phyloP scores from a whole-genome alignment of 2,797 vertebrate species.

The Pseudochirops corinnae region DNA sequence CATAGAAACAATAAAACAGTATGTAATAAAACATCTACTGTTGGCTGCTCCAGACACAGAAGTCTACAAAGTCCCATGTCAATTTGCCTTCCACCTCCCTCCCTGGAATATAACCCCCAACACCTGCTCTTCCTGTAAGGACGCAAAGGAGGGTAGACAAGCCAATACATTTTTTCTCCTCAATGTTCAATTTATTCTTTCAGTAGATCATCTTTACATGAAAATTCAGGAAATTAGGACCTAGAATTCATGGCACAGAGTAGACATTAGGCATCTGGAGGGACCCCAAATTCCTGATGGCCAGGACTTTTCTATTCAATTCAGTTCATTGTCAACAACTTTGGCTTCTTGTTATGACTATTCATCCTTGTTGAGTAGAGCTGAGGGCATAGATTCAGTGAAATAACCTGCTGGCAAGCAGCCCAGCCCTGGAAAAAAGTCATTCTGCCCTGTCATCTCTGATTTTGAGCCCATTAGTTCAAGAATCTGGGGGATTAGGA shows the following conservation, averaged over 20 bases:
- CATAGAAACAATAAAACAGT: not conserved
- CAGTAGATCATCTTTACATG: not conserved
- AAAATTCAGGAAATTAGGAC: not conserved
- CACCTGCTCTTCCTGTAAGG: not conserved
- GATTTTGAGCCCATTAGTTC: not conserved
- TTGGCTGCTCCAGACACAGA: not conserved
- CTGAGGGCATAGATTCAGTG: not conserved
- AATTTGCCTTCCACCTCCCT: not conserved
- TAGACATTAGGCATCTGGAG: not conserved
- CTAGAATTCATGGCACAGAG: not conserved
- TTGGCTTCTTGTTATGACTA: not conserved
- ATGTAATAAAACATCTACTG: not conserved
- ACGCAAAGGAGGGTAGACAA: not conserved
- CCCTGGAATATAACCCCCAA: not conserved
- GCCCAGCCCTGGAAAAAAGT: not conserved
- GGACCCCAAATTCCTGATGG: not conserved
- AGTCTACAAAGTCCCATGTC: not conserved
- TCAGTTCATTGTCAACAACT: not conserved
- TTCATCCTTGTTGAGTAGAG: not conserved
- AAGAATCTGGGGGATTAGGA: not conserved
- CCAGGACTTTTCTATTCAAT: not conserved
- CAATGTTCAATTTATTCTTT: not conserved
- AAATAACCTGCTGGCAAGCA: not conserved
- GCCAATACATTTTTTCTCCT: not conserved
- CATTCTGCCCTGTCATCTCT: not conserved